Evolutionary conservation across 1,140 invertebrate genomes (phyloP).

Genomic region (Hyles euphorbiae): DNA sequence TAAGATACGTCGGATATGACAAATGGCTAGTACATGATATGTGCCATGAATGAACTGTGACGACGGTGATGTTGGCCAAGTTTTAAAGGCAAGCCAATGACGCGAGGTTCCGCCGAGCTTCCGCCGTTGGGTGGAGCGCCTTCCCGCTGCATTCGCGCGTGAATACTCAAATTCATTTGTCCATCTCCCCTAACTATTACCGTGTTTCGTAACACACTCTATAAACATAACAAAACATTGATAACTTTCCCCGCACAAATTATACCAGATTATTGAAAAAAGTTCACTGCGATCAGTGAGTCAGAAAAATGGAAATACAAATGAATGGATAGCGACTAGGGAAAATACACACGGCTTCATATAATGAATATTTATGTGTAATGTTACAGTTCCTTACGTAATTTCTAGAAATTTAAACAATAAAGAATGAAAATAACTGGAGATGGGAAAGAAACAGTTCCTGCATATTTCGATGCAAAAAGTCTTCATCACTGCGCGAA

Average conservation of each 20-base stretch:
- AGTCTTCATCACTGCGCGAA: no score
- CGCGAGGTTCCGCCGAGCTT: slow-evolving; percentile 61
- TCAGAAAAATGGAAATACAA: no score
- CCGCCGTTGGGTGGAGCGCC: slow-evolving; percentile 48
- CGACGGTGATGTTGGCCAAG: slow-evolving; percentile 31
- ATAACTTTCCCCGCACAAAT: no score
- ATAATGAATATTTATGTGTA: neutral
- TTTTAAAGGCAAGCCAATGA: slow-evolving; percentile 54
- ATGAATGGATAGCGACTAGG: no score
- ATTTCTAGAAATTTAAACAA: neutral
- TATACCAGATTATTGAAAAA: no score
- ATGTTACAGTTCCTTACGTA: slow-evolving; percentile 5
- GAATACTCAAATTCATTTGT: slow-evolving; percentile 55
- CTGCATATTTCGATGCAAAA: no score
- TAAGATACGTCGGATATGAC: slow-evolving; percentile 22
- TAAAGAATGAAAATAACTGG: no score
- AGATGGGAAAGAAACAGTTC: no score
- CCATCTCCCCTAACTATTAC: slow-evolving; percentile 10
- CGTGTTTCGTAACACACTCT: no score
- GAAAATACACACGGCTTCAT: neutral
- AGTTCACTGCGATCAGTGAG: neutral
- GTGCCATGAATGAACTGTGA: slow-evolving; percentile 36
- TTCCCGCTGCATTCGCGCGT: slow-evolving; percentile 42
- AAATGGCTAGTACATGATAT: slow-evolving; percentile 27
- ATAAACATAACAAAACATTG: no score